Evolutionary conservation across 2,888 invertebrate genomes (phyloP).

Genomic region (Celastrina argiolus): DNA sequence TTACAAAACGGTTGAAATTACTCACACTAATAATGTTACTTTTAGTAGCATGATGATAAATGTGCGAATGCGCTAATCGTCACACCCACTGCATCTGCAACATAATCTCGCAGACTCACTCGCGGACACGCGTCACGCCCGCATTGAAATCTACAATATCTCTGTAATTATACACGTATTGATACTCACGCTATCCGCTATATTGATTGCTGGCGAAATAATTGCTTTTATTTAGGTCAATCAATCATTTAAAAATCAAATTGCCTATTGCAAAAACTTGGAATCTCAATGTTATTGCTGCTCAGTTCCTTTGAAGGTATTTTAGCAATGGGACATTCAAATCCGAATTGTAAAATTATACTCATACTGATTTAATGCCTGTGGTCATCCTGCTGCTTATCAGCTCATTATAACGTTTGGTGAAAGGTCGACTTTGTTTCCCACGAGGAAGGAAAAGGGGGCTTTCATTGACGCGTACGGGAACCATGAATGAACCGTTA

Average conservation of each 20-base stretch:
- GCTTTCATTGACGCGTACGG: not conserved
- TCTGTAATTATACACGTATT: slow-evolving; percentile 4
- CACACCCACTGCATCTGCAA: slow-evolving; percentile 9
- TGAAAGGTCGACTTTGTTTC: slow-evolving; percentile 4
- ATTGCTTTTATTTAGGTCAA: slow-evolving; percentile 2
- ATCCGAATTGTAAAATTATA: too few relatives aligned
- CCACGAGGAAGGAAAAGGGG: not conserved
- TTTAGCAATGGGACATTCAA: too few relatives aligned
- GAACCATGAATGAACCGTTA: slow-evolving; percentile 27
- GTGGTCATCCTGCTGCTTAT: too few relatives aligned
- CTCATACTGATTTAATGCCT: too few relatives aligned
- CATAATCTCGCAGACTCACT: not conserved
- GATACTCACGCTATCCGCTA: not conserved
- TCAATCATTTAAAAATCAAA: slow-evolving; percentile 9
- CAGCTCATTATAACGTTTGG: not conserved
- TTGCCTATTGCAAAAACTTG: not conserved
- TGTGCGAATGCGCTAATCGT: slow-evolving; percentile 8
- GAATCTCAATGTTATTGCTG: too few relatives aligned
- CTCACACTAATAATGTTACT: too few relatives aligned
- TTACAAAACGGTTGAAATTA: too few relatives aligned
- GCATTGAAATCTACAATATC: not conserved
- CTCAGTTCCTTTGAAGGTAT: too few relatives aligned
- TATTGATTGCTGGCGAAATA: slow-evolving; percentile 8
- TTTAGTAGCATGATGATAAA: not conserved
- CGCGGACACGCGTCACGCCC: slow-evolving; percentile 7